Conservation (phyloP, 92 coral and sea anemone species). For the Diadumene lineata region DNA sequence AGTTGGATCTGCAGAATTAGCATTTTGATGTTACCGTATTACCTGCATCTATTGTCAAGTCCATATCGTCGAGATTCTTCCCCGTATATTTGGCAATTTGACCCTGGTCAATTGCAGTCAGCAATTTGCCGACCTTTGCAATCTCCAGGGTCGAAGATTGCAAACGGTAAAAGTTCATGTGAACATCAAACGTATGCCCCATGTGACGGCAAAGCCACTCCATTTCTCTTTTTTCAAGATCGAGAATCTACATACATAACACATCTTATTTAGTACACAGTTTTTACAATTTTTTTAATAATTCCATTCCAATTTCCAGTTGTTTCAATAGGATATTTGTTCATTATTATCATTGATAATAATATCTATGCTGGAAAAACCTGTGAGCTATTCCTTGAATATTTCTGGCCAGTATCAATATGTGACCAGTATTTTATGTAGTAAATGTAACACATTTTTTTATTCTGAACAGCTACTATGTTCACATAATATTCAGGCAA, state of each 20-base stretch:
- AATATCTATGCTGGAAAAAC: no score
- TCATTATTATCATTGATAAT: no score
- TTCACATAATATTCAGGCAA: not conserved
- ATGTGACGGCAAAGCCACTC: conserved; percentile 67
- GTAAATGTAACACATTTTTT: no score
- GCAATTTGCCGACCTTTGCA: conserved; percentile 56
- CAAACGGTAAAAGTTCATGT: conserved; percentile 54
- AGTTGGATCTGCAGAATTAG: no score
- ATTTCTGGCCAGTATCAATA: no score
- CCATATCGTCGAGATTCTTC: no score
- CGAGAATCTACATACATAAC: not conserved
- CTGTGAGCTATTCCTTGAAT: no score
- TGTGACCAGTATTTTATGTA: no score
- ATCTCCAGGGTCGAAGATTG: conserved; percentile 50
- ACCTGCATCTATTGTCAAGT: no score
- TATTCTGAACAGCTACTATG: not conserved
- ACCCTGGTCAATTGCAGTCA: conserved; percentile 44
- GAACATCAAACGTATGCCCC: conserved; percentile 53
- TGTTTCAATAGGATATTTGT: no score
- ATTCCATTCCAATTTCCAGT: not conserved
- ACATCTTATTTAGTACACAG: not conserved
- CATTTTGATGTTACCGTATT: no score
- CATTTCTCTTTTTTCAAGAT: conserved; percentile 46
- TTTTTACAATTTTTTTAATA: no score
- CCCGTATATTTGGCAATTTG: conserved; percentile 31